Conservation (phyloP, 2,888 invertebrate species). For the Cacoxenus indagator region DNA sequence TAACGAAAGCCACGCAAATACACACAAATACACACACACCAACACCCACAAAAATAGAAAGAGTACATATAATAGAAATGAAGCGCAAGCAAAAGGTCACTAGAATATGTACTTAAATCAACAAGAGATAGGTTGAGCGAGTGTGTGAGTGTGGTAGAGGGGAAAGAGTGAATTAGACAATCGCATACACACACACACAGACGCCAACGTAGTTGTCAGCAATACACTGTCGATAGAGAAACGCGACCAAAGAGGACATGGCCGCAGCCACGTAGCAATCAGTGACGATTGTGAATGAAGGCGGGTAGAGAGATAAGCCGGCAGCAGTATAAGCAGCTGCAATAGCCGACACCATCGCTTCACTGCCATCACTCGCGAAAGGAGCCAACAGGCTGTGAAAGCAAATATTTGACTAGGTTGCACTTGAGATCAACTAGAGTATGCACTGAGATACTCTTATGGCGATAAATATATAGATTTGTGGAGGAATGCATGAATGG, state of each 20-base stretch:
- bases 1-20: constrained; percentile 34
- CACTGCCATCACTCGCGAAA: background rate
- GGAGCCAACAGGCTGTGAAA: background rate
- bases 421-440: constrained; percentile 58
- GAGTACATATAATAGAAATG: background rate
- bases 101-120: constrained; percentile 11
- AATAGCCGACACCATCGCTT: background rate
- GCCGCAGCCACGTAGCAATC: background rate
- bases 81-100: background rate
- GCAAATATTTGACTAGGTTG: constrained; percentile 62
- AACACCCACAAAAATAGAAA: constrained; percentile 3
- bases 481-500: background rate
- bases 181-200: background rate
- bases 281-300: too few species aligned
- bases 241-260: background rate
- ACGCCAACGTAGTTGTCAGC: constrained; percentile 36
- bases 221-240: background rate
- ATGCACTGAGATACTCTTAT: background rate
- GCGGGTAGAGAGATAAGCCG: too few species aligned
- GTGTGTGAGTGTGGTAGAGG: background rate
- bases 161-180: background rate
- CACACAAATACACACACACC: constrained; percentile 26
- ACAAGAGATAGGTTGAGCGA: background rate
- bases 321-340: background rate
- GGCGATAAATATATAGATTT: background rate